These are phyloP conservation scores for Camelus dromedarius DNA, from an alignment of 2,113 vertebrate species.

Conservation along the genomic window DNA sequence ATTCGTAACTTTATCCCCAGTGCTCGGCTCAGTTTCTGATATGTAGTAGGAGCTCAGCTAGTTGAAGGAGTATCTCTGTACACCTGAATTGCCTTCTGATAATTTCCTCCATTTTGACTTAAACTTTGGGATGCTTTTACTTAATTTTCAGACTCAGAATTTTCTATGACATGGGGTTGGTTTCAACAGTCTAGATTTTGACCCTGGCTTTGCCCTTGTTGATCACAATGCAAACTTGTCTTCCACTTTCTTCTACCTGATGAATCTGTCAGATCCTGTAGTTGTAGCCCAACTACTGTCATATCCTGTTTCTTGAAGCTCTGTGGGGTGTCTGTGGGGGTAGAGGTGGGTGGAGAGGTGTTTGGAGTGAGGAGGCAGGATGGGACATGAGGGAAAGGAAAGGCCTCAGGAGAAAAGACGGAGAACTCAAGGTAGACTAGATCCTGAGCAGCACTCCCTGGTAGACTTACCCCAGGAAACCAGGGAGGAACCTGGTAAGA, in stretches of 20 bases:
- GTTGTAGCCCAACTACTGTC: neutral
- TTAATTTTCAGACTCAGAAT: slow-evolving; percentile 2
- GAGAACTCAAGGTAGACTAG: neutral
- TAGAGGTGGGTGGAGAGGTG: neutral
- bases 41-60: neutral
- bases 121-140: neutral
- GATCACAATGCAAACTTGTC: neutral
- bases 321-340: neutral
- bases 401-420: neutral
- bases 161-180: neutral
- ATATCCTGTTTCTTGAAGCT: neutral
- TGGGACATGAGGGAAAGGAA: neutral
- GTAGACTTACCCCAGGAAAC: neutral
- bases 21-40: neutral
- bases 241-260: neutral
- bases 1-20: neutral
- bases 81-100: neutral
- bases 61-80: neutral
- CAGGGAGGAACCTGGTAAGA: neutral
- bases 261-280: neutral
- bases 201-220: neutral
- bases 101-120: slow-evolving; percentile 10
- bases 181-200: neutral
- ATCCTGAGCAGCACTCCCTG: neutral
- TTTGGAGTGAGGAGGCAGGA: neutral